Evolutionary conservation across 2,113 vertebrate species (phyloP), one percentile per base, ranked within the genome.

Genomic region (Cyprinodon variegatus): DNA sequence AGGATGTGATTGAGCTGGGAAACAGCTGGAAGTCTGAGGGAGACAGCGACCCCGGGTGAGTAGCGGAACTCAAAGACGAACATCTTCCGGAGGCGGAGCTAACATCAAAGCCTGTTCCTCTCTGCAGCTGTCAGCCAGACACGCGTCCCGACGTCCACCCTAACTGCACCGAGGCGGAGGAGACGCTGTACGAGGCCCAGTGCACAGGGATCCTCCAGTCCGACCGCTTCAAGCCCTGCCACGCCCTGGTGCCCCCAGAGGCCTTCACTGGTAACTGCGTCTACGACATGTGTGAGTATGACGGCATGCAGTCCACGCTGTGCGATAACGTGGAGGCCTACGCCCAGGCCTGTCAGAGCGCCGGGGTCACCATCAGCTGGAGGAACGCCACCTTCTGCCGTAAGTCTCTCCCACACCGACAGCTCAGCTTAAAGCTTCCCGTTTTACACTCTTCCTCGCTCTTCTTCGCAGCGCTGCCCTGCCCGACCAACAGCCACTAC

Each of bases 341-440:
- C 0, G 93, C 88, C 11, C 90, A 94, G 4, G 91, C 94, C 78
- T 97, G 96, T 63, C 91, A 92, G 83, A 93, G 91, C 7, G 83
- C 90, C 0, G 94, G 94, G 0, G 79, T 96, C 67, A 87, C 76
- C 41, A 76, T 96, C 64, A 94, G 90, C 41, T 97, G 96, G 96
- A 96, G 96, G 74, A 96, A 96, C 79, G 84, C 17, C 84, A 96
- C 91, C 50, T 96, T 96, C 91, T 97, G 96, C 65, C 92, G 95
- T 97, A 77, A 95, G 96, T 94, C 0, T 17, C 61, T 2, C 50
- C 11, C 6, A 13, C 50, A 29, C 4, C 9, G 1, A 22, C 12
- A 10, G 38, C 15, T 62, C 9, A 10, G 4, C 57, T 5, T 2
- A 13, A 5, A 5, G 3, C 66, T 8, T 40, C 1, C 2, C 22